Conservation (phyloP, 2,888 invertebrate genomes). For the Perizoma flavofasciatum region DNA sequence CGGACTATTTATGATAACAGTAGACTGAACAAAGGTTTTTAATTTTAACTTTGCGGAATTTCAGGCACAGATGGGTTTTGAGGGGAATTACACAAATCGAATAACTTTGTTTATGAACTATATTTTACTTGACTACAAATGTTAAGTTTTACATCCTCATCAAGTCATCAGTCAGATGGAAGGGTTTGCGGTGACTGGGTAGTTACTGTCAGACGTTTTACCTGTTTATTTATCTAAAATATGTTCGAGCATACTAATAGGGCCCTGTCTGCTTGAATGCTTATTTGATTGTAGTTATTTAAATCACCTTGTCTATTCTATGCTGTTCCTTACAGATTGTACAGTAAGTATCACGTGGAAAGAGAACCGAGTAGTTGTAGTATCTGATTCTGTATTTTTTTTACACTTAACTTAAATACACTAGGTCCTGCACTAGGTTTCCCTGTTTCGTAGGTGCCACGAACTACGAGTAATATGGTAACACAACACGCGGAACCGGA, state of each 20-base stretch:
- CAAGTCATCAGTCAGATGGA: neutral
- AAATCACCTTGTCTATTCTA: neutral
- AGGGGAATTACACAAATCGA: slow-evolving; percentile 2
- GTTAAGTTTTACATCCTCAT: neutral
- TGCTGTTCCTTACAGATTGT: neutral
- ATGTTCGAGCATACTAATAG: neutral
- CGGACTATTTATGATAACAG: slow-evolving; percentile 8
- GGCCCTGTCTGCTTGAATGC: neutral
- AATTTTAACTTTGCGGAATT: slow-evolving; percentile 2
- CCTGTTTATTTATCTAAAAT: neutral
- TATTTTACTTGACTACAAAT: neutral
- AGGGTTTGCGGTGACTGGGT: neutral
- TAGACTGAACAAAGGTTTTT: slow-evolving; percentile 4
- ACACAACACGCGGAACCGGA: no score
- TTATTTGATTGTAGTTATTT: neutral
- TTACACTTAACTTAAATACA: no score
- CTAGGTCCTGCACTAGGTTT: no score
- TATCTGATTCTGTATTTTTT: no score
- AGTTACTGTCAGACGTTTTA: neutral
- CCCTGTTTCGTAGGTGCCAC: no score
- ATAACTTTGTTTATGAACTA: neutral
- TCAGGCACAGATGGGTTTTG: neutral
- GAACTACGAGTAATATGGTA: no score
- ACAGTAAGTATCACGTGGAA: no score
- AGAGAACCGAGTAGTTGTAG: no score